Percentiles rank a stretch among this genome's conserved stretches.
phyloP scores from a whole-genome alignment of 64 coral and sea anemone genomes.

The Pocillopora verrucosa region DNA sequence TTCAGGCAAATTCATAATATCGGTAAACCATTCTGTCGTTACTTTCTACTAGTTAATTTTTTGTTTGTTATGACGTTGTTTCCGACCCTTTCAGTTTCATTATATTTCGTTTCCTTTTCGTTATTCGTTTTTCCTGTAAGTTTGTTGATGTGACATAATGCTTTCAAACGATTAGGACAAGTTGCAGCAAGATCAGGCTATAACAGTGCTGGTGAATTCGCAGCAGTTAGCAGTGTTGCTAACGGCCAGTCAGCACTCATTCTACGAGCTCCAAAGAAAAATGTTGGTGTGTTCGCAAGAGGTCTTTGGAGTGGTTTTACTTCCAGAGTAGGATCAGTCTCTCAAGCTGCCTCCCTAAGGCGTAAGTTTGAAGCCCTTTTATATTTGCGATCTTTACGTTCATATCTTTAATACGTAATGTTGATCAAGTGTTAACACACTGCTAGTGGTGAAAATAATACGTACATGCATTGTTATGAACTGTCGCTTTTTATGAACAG shows the following conservation, averaged over 20 bases:
- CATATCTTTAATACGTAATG: not conserved
- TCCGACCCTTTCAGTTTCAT: not conserved
- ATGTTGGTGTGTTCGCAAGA: not conserved
- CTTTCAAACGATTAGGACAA: constrained; percentile 16
- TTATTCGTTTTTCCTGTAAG: not conserved
- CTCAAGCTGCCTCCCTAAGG: not conserved
- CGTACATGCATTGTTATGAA: too few species aligned
- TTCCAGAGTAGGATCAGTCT: not conserved
- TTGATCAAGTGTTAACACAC: too few species aligned
- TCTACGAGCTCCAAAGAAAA: not conserved
- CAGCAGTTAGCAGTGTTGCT: not conserved
- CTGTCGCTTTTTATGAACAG: too few species aligned
- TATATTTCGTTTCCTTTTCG: not conserved
- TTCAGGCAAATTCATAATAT: not conserved
- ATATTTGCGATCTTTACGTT: not conserved
- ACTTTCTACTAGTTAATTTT: not conserved
- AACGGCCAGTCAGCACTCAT: not conserved
- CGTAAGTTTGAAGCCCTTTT: constrained; percentile 10
- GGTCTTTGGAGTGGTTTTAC: not conserved
- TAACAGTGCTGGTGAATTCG: not conserved
- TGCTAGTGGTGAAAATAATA: too few species aligned
- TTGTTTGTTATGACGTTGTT: not conserved
- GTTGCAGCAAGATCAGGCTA: constrained; percentile 1
- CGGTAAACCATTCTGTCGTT: not conserved
- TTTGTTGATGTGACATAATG: not conserved